phyloP scores from a whole-genome alignment of 2,888 invertebrate genomes.

The Apamea epomidion region DNA sequence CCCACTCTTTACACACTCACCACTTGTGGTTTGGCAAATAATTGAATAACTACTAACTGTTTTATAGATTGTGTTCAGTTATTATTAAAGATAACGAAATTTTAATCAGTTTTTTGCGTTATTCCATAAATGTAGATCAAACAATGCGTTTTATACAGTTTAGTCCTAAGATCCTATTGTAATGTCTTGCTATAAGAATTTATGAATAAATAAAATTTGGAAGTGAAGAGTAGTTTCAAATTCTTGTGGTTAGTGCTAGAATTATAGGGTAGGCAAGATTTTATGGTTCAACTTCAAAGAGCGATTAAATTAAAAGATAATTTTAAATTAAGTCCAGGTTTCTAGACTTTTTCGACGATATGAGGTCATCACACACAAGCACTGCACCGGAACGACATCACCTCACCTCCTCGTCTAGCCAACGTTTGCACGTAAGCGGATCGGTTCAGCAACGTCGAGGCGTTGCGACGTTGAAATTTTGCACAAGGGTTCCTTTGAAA shows the following conservation, averaged over 20 bases:
- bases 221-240: constrained; percentile 72
- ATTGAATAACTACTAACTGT: constrained; percentile 7
- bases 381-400: background rate
- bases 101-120: constrained; percentile 40
- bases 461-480: background rate
- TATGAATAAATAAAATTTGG: constrained; percentile 84
- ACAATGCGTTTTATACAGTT: constrained; percentile 76
- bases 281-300: background rate
- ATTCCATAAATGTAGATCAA: constrained; percentile 64
- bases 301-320: background rate
- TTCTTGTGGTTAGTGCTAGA: constrained; percentile 18
- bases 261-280: background rate
- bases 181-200: constrained; percentile 81
- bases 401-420: background rate
- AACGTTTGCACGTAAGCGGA: background rate
- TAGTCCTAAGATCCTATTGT: constrained; percentile 81
- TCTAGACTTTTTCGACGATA: background rate
- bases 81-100: constrained; percentile 33
- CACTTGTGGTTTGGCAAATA: constrained; percentile 17
- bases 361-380: background rate
- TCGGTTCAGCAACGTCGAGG: background rate
- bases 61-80: constrained; percentile 47
- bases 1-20: constrained; percentile 13
- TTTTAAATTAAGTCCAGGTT: background rate
- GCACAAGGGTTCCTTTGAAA: too few species aligned